phyloP scores from a whole-genome alignment of 2,113 vertebrate genomes.

The Sturnus vulgaris region DNA sequence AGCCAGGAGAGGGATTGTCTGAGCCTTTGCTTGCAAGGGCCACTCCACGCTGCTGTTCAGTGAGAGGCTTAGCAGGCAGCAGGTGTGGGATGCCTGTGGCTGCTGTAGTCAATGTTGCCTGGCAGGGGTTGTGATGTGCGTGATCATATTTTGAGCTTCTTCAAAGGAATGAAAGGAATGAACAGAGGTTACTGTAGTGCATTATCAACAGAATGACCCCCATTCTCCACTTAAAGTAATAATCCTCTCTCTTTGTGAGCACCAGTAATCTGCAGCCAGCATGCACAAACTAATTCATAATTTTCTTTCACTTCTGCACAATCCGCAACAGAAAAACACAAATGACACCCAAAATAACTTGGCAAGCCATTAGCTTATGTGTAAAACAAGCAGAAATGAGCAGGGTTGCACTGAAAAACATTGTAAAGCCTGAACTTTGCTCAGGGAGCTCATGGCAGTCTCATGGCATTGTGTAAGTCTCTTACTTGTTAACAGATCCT shows the following conservation, averaged over 20 bases:
- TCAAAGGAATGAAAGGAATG: slow-evolving; percentile 69
- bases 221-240: slow-evolving; percentile 30
- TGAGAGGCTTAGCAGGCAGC: slow-evolving; percentile 12
- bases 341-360: neutral
- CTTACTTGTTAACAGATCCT: neutral
- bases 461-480: accelerated
- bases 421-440: neutral
- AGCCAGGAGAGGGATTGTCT: slow-evolving; percentile 27
- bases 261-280: slow-evolving; percentile 13
- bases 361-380: neutral
- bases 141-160: slow-evolving; percentile 29
- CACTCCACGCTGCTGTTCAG: neutral
- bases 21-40: slow-evolving; percentile 26
- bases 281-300: neutral
- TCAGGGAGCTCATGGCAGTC: neutral
- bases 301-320: slow-evolving; percentile 37
- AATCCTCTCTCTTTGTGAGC: slow-evolving; percentile 58
- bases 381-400: neutral
- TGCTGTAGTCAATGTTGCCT: neutral
- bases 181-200: slow-evolving; percentile 40
- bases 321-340: slow-evolving; percentile 12
- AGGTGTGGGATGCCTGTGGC: slow-evolving; percentile 54
- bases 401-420: neutral
- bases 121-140: neutral
- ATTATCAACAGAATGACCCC: slow-evolving; percentile 10